Conservation (phyloP, 2,113 vertebrate species). For the Lagenorhynchus albirostris region DNA sequence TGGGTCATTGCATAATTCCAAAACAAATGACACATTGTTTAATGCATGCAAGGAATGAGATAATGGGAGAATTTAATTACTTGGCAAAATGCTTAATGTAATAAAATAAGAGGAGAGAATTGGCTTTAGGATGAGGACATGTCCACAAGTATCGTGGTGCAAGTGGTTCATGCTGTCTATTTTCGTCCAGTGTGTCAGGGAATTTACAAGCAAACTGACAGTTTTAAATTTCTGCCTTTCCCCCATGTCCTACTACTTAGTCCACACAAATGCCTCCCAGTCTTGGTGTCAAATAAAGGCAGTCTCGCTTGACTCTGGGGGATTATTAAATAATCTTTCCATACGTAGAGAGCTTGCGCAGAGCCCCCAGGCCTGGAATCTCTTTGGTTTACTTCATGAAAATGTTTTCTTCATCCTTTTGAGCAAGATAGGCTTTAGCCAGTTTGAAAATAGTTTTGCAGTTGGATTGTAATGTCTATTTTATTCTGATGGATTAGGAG, state of each 20-base stretch:
- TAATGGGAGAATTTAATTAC: background rate
- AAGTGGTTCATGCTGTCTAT: background rate
- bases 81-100: background rate
- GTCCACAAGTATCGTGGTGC: background rate
- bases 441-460: background rate
- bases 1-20: background rate
- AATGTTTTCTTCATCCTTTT: background rate
- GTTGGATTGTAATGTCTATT: background rate
- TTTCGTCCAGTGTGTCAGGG: background rate
- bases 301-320: background rate
- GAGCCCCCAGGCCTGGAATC: background rate
- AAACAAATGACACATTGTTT: background rate
- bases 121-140: background rate
- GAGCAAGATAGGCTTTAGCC: background rate
- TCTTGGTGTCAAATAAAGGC: background rate
- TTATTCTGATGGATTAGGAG: background rate
- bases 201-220: background rate
- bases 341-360: background rate
- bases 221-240: background rate
- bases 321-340: background rate
- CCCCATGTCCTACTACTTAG: background rate
- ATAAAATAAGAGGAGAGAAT: background rate
- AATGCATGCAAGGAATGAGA: background rate
- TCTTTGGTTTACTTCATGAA: background rate
- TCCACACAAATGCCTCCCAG: background rate